A percentile compares a stretch with the other conserved stretches of the same genome.
These are phyloP conservation scores for Drosophila leonis DNA, from an alignment of 2,888 invertebrate species.

Conservation along the genomic window DNA sequence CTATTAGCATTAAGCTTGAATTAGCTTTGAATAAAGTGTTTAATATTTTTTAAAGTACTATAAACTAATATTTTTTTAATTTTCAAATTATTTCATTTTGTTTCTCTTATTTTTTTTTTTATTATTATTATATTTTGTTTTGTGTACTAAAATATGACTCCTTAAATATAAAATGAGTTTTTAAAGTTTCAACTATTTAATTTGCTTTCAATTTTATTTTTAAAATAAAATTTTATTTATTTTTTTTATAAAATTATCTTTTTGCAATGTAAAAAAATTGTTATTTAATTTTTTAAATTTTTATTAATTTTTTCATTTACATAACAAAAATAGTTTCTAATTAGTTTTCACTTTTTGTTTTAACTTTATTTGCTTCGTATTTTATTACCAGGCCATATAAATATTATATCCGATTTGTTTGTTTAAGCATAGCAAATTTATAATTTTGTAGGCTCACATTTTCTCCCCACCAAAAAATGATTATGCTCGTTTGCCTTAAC, in stretches of 20 bases:
- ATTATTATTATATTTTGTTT: not conserved
- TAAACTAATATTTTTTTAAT: no score
- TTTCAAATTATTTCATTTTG: no score
- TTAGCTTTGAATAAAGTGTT: no score
- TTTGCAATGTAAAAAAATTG: no score
- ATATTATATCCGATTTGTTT: constrained; percentile 24
- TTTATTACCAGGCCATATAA: constrained; percentile 12
- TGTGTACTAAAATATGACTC: no score
- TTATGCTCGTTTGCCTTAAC: constrained; percentile 60
- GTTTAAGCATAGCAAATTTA: constrained; percentile 19
- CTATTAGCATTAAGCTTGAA: not conserved
- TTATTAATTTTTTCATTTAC: no score
- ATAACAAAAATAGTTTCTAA: constrained; percentile 5
- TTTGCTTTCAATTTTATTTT: not conserved
- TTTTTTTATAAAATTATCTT: not conserved
- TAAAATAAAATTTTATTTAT: no score
- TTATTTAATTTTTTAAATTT: no score
- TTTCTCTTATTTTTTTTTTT: not conserved
- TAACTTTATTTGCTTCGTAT: not conserved
- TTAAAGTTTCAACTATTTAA: no score
- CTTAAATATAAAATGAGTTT: no score
- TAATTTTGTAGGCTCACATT: constrained; percentile 19
- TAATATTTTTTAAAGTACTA: no score
- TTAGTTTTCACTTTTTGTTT: constrained; percentile 30
- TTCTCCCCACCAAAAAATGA: constrained; percentile 40